Base-by-base conservation (phyloP, 2,797 vertebrate genomes). In the Philypnodon macrostomus region DNA sequence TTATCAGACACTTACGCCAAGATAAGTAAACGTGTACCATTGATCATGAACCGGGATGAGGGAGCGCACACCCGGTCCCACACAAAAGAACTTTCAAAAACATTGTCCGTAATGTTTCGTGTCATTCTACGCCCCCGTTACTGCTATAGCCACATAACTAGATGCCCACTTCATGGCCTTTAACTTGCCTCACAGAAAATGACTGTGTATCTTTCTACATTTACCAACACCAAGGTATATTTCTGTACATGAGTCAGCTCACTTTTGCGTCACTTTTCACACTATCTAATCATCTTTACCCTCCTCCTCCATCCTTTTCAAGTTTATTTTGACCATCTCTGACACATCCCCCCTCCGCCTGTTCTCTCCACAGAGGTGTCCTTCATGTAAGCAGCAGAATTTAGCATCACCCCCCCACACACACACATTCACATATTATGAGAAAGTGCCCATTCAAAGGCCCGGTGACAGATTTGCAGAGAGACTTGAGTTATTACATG, bases 401-500 rank as follows among this genome's bases (percentile, higher is more conserved):
- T 63, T 63, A 69, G 58, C 52, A 50, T 70, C 31, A 55, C 41
- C 5, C 53, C 45, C 51, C 46, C 59, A 50, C 31, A 55, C 41
- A 4, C 53, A 47, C 51, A 48, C 59, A 50, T 51, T 55, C 53
- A 59, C 41, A 19, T 31, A 26, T 1, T 32, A 41, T 32, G 14
- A 47, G 19, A 53, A 58, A 74, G 21, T 41, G 54, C 59, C 32
- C 66, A 70, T 55, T 67, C 54, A 73, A 57, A 53, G n/a, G 41
- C 1, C 0, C n/a, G 7, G 36, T 74, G 79, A 76, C 80, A 80
- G 71, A 67, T 70, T 67, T 69, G 51, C 75, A 64, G 73, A 67
- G 49, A 47, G 65, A 70, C 59, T 38, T 77, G 81, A 87, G 67
- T 81, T 82, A 82, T 79, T 78, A 64, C 61, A 75, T 73, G 64